Evolutionary conservation across 2,797 vertebrate genomes (phyloP), one percentile per base, ranked within the genome.

Genomic region (Salmo trutta): DNA sequence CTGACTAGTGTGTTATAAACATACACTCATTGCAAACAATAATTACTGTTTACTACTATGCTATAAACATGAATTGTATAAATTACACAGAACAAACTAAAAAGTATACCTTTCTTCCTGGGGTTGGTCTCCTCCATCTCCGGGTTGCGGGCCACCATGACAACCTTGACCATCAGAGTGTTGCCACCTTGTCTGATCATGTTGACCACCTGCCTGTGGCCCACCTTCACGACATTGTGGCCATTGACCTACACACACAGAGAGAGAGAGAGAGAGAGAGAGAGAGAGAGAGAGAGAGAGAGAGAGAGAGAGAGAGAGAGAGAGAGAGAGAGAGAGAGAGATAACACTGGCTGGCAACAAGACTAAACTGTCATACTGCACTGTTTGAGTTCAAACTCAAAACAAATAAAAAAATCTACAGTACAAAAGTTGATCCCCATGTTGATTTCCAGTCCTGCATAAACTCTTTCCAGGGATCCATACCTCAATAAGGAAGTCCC

Each of bases 131-230:
- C 97, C 75, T 97, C 96, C 90, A 97, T 94, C 79, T 98, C 97
- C 0, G 96, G 97, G 88, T 98, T 97, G 73, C 97, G 91, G 10
- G 96, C 96, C 31, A 98, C 97, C 97, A 98, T 98, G 82, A 98
- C 97, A 62, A 98, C 97, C 90, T 98, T 98, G 73, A 98, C 96
- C 95, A 97, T 96, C 64, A 98, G 94, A 66, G 95, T 97, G 92
- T 98, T 98, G 82, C 97, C 96, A 0, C 97, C 97, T 78, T 98
- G 97, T 1, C 97, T 94, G 88, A 98, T 98, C 96, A 96, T 98
- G 90, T 97, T 97, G 79, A 98, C 97, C 84, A 98, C 97, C 91
- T 98, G 97, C 2, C 97, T 94, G 90, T 98, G 97, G 73, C 97
- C 97, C 1, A 97, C 96, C 88, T 98, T 98, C 74, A 98, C 96